phyloP scores from a whole-genome alignment of 2,797 vertebrate genomes.

The Cryptoprocta ferox region DNA sequence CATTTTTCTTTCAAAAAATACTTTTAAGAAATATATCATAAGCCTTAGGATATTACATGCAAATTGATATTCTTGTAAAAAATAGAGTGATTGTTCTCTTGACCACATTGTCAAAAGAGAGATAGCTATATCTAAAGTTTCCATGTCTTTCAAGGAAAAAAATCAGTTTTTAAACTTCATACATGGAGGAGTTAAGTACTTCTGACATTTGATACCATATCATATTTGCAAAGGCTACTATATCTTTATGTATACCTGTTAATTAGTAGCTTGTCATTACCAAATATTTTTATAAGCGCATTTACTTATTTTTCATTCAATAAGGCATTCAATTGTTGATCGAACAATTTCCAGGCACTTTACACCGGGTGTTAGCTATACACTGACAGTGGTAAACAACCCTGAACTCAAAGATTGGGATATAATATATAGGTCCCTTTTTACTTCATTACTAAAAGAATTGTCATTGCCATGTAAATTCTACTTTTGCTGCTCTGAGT shows the following conservation, averaged over 20 bases:
- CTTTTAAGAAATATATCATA: conserved; percentile 15
- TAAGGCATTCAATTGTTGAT: background rate
- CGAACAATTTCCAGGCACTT: background rate
- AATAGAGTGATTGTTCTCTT: background rate
- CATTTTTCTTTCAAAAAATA: conserved; percentile 51
- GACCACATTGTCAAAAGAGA: background rate
- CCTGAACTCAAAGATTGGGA: background rate
- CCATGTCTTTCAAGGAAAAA: background rate
- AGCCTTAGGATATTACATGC: background rate
- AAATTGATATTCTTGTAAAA: background rate
- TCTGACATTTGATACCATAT: background rate
- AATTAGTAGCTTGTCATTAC: conserved; percentile 57
- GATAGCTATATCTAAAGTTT: background rate
- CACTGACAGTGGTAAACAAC: background rate
- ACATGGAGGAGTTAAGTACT: background rate
- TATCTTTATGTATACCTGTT: background rate
- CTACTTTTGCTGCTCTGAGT: background rate
- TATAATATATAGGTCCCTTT: background rate
- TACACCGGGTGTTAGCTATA: background rate
- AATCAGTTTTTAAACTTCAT: background rate
- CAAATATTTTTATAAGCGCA: conserved; percentile 54
- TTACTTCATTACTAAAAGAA: background rate
- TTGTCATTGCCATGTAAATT: background rate
- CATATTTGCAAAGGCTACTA: background rate
- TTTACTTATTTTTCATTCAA: background rate